Conservation (phyloP, 2,888 invertebrate species). For the Phrixothrix hirtus region DNA sequence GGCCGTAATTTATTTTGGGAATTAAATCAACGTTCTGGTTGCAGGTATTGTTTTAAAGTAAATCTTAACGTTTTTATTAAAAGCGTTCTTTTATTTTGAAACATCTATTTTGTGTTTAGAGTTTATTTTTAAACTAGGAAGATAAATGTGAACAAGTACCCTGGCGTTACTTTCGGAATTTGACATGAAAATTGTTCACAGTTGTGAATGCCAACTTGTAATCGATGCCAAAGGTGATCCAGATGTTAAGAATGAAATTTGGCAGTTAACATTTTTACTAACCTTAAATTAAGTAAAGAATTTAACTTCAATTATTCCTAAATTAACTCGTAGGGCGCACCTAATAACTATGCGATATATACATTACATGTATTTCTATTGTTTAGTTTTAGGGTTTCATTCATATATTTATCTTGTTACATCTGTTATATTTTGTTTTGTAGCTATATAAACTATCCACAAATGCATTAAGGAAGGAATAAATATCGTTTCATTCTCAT, state of each 20-base stretch:
- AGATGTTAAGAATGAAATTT: constrained; percentile 19
- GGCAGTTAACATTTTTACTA: constrained; percentile 12
- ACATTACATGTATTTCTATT: not conserved
- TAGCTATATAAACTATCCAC: not conserved
- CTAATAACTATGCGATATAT: not conserved
- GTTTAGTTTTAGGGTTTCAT: not conserved
- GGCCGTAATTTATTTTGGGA: constrained; percentile 23
- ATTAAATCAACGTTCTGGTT: constrained; percentile 25
- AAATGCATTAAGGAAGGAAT: constrained; percentile 32
- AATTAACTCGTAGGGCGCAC: not conserved
- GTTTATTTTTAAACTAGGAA: not conserved
- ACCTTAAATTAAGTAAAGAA: not conserved
- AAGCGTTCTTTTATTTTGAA: too few relatives aligned
- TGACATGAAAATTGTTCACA: constrained; percentile 16
- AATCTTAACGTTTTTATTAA: too few relatives aligned
- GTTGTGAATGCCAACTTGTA: constrained; percentile 10
- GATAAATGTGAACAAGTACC: not conserved
- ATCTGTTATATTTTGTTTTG: too few relatives aligned
- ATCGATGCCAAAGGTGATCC: constrained; percentile 20
- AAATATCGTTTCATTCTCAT: constrained; percentile 43
- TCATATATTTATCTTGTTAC: too few relatives aligned
- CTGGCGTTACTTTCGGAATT: constrained; percentile 14
- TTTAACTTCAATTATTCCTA: not conserved
- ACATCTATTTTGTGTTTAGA: too few relatives aligned
- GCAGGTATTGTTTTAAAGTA: too few relatives aligned